A percentile compares a stretch with the other conserved stretches of the same genome.
phyloP scores from a whole-genome alignment of 1,140 invertebrate species.

The Paramacrobiotus metropolitanus region DNA sequence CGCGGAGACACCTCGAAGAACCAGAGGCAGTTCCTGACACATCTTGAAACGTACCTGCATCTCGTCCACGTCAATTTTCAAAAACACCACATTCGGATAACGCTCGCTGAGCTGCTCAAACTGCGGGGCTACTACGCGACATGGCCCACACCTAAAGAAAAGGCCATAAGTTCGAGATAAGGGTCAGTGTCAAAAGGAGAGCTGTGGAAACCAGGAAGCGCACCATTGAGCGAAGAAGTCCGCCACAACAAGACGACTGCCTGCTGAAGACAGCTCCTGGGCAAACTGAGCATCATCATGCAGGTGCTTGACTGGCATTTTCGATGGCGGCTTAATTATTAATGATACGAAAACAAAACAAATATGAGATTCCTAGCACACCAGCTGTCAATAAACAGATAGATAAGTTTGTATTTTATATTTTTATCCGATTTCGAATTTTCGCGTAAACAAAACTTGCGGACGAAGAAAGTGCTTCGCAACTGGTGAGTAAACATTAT shows the following conservation, averaged over 20 bases:
- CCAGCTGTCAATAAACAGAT: too few species aligned
- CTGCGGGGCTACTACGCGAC: constrained; percentile 64
- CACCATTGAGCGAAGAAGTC: constrained; percentile 79
- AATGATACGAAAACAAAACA: too few species aligned
- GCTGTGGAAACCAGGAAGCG: too few species aligned
- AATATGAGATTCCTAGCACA: too few species aligned
- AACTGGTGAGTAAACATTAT: too few species aligned
- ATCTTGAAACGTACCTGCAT: constrained; percentile 23
- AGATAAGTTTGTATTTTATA: too few species aligned
- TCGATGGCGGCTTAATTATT: constrained; percentile 5
- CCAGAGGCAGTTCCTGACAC: constrained; percentile 3
- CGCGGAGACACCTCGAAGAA: too few species aligned
- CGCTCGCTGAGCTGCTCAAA: constrained; percentile 60
- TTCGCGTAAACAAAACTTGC: too few species aligned
- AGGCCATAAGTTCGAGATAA: too few species aligned
- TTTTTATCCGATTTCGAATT: too few species aligned
- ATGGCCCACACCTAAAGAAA: constrained; percentile 64
- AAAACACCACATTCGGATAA: constrained; percentile 65
- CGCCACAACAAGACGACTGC: constrained; percentile 66
- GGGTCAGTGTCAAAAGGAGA: too few species aligned
- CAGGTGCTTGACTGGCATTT: constrained; percentile 22
- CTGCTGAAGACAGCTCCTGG: constrained; percentile 47
- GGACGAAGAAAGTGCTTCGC: too few species aligned
- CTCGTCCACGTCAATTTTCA: constrained; percentile 60
- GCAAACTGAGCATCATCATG: constrained; percentile 55